Base-by-base conservation (phyloP, 2,113 vertebrate species). In the Ptychochromis oligacanthus region DNA sequence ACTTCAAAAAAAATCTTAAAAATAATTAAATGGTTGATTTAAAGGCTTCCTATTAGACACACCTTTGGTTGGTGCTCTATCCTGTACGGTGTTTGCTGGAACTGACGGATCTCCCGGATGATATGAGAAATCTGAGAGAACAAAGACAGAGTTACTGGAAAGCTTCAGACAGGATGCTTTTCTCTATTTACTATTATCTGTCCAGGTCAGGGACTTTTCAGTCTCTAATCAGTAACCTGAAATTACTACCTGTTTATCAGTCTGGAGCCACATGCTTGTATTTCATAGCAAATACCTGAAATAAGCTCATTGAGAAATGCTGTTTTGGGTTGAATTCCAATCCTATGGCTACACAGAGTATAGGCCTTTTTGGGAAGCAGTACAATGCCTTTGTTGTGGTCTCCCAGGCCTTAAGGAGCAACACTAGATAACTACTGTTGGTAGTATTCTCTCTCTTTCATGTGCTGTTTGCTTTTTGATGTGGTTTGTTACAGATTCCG, bases 51-150 rank as follows among this genome's bases (percentile, higher is more conserved):
- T 2, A 1, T 34, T 14, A 15, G 11, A 80, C 80, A 9, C n/a
- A 99, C 98, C 97, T 98, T 99, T 91, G 96, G 96, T 59, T 99
- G 98, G 87, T 97, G 97, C 83, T 99, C 97, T 81, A 99, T 99
- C 88, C 98, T 96, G 95, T 99, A 99, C 15, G 97, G 97, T 2
- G 97, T 97, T 93, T 99, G 97, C 95, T 99, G 98, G 92, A 99
- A 99, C 94, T 99, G 98, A 20, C 98, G 97, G 58, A 99, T 98
- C 94, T 99, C 98, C 80, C 98, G 96, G 92, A 99, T 98, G 74
- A 99, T 99, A 40, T 99, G 98, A 3, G 97, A 99, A 93, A 99
- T 99, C 98, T 99, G 93, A 74, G 24, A 65, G 13, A 38, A 22
- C 36, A 61, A 20, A 70, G 14, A 79, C 12, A 79, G 54, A 77